These are phyloP conservation scores for Plumapathes pennacea DNA, from an alignment of 92 coral and sea anemone species.

Conservation along the genomic window DNA sequence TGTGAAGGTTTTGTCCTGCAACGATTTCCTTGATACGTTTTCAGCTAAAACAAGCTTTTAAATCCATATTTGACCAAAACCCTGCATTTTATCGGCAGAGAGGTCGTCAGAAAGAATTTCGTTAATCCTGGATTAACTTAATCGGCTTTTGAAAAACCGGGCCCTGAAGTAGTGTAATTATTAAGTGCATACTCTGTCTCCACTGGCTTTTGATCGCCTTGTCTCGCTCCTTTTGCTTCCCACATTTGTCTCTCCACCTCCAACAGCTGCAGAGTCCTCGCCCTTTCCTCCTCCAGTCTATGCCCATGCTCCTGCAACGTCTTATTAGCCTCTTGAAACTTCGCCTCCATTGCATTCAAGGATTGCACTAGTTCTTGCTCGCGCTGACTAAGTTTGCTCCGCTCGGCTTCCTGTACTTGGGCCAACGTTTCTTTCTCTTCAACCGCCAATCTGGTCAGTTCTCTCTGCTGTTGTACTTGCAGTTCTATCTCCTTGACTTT, in stretches of 20 bases:
- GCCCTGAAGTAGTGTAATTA: too few relatives aligned
- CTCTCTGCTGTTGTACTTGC: slow-evolving; percentile 46
- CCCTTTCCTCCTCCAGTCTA: slow-evolving; percentile 72
- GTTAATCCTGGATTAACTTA: too few relatives aligned
- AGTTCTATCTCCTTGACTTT: slow-evolving; percentile 48
- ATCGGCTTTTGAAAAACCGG: too few relatives aligned
- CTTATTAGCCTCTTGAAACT: slow-evolving; percentile 45
- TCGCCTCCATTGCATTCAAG: slow-evolving; percentile 41
- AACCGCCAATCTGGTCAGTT: slow-evolving; percentile 34
- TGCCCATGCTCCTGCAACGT: slow-evolving; percentile 52
- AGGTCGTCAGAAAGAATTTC: too few relatives aligned
- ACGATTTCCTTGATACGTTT: too few relatives aligned
- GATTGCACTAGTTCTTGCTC: slow-evolving; percentile 45
- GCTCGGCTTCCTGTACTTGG: slow-evolving; percentile 43
- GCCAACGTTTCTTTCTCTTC: slow-evolving; percentile 56
- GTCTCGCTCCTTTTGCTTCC: slow-evolving; percentile 66
- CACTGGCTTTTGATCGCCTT: slow-evolving; percentile 13
- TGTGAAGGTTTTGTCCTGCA: too few relatives aligned
- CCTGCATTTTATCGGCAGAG: too few relatives aligned
- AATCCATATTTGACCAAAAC: too few relatives aligned
- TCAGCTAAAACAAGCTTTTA: too few relatives aligned
- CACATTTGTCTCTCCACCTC: slow-evolving; percentile 88
- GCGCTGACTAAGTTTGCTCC: slow-evolving; percentile 33
- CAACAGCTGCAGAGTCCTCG: slow-evolving; percentile 57
- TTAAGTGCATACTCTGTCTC: slow-evolving; percentile 44